Base-by-base conservation (phyloP, 2,797 vertebrate species). In the Leuciscus waleckii region DNA sequence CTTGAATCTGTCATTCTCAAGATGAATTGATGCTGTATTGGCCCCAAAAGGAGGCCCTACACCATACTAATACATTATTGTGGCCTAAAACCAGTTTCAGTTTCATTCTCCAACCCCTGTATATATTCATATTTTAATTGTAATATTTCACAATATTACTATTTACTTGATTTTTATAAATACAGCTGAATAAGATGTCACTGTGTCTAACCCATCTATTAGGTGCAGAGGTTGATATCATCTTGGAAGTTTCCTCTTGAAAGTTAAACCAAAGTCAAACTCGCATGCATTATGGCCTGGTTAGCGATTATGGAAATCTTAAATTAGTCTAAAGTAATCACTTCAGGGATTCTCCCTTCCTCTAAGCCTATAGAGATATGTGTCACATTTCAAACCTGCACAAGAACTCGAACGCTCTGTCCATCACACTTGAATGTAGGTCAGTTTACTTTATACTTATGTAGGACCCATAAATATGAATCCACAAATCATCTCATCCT, bases 261-360 rank as follows among this genome's bases (percentile, higher is more conserved):
- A 94, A 93, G 93, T 93, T 91, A 88, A 91, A 89, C 92, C 91
- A 94, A 95, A 95, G 94, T 95, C 92, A 67, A 81, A 35, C 8
- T 49, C 75, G 2, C 87, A 79, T 75, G 58, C 3, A 77, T 82
- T 80, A 89, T 94, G 94, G 85, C 94, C 95, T 92, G 92, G 91
- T 94, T 95, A 87, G 90, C 89, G 67, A 39, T 87, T 88, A 88
- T 87, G 89, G 75, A 89, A 29, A 74, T 69, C 92, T 94, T 94
- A 94, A 93, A 94, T 93, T 93, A 95, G 94, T 91, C 21, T 87
- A 14, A 88, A 87, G 91, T 88, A 56, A 82, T 88, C 76, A 76
- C 86, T 88, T 90, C 58, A 76, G 88, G 84, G 91, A 88, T 87
- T 87, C 79, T 84, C 79, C 80, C 73, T 85, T 61, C 85, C 78